Evolutionary conservation across 2,888 invertebrate genomes (phyloP).

Genomic region (Drosophila ustulata): DNA sequence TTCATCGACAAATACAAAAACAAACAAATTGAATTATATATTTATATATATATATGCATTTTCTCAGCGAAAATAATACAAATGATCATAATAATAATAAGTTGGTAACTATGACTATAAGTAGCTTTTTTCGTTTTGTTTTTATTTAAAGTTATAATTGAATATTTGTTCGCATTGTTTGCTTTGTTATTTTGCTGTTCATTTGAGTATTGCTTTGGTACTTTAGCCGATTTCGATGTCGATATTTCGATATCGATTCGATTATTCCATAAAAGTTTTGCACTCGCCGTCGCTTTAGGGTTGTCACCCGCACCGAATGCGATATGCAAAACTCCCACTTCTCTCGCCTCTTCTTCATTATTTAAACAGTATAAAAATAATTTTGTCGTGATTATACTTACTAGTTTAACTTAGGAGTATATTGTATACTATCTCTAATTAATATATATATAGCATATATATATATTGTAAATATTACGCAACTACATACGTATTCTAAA

Average conservation of each 20-base stretch:
- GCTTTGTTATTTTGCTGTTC: conserved; percentile 43
- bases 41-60: conserved; percentile 17
- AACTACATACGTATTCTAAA: conserved; percentile 77
- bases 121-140: conserved; percentile 40
- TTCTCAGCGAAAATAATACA: conserved; percentile 22
- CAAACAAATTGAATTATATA: conserved; percentile 32
- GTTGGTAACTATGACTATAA: conserved; percentile 60
- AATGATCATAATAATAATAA: conserved; percentile 59
- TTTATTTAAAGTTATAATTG: conserved; percentile 50
- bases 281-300: conserved; percentile 17
- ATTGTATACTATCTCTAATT: conserved; percentile 55
- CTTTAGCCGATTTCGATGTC: conserved; percentile 84
- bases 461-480: conserved; percentile 72
- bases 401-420: conserved; percentile 67
- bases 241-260: conserved; percentile 46
- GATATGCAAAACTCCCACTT: conserved; percentile 24
- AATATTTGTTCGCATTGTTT: conserved; percentile 51
- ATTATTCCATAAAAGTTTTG: conserved; percentile 58
- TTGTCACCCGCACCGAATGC: conserved; percentile 6
- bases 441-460: conserved; percentile 50
- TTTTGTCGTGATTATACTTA: conserved; percentile 73
- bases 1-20: conserved; percentile 32
- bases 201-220: conserved; percentile 85
- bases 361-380: conserved; percentile 79
- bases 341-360: conserved; percentile 27